A percentile compares a stretch with the other conserved stretches of the same genome.
phyloP scores from a whole-genome alignment of 2,888 invertebrate species.

The Mimas tiliae region DNA sequence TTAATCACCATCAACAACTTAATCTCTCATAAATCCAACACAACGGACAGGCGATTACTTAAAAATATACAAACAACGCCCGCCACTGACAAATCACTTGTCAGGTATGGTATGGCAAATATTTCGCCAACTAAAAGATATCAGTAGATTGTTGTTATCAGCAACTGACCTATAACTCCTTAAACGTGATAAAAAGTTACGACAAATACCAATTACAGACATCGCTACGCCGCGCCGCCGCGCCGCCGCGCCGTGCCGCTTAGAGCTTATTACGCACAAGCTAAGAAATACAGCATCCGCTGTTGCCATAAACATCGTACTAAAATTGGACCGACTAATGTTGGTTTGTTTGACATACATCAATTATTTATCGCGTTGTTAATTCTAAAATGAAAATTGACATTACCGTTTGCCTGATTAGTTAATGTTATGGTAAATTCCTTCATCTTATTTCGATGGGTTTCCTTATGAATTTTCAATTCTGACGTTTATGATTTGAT shows the following conservation, averaged over 20 bases:
- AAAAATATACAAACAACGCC: neutral
- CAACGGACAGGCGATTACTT: conserved; percentile 33
- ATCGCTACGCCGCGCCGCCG: conserved; percentile 21
- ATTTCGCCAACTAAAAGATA: conserved; percentile 37
- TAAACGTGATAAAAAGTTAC: conserved; percentile 20
- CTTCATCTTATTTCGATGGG: neutral
- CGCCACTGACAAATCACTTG: neutral
- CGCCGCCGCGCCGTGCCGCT: conserved; percentile 22
- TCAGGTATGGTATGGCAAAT: conserved; percentile 9
- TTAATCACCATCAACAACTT: conserved; percentile 54
- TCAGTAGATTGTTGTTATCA: conserved; percentile 37
- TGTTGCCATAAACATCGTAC: conserved; percentile 73
- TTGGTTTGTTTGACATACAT: conserved; percentile 72
- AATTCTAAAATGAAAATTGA: conserved; percentile 30
- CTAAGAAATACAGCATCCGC: conserved; percentile 70
- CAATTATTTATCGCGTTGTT: conserved; percentile 52
- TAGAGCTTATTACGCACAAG: conserved; percentile 41
- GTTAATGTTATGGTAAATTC: too few relatives aligned
- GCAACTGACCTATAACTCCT: conserved; percentile 35
- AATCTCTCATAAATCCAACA: conserved; percentile 46
- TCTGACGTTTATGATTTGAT: too few relatives aligned
- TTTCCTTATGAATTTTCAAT: neutral
- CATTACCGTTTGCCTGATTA: neutral
- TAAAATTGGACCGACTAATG: conserved; percentile 65
- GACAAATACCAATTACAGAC: conserved; percentile 32